phyloP scores from a whole-genome alignment of 2,797 vertebrate genomes.

The Eurystomus glaucurus region DNA sequence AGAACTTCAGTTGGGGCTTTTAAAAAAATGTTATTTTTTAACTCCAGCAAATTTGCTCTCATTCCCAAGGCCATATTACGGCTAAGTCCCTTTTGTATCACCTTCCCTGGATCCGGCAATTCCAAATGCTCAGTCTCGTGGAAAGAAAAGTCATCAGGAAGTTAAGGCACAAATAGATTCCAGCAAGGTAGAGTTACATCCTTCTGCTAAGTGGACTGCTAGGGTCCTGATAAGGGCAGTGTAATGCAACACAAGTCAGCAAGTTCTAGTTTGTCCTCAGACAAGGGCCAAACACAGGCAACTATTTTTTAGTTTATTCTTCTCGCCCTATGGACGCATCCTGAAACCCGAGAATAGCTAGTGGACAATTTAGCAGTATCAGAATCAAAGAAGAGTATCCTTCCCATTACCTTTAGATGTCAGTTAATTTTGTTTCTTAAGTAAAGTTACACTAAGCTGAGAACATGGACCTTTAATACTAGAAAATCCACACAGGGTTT shows the following conservation, averaged over 20 bases:
- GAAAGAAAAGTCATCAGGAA: neutral
- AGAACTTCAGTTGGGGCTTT: neutral
- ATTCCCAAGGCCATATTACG: neutral
- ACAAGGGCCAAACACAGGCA: neutral
- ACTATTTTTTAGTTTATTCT: neutral
- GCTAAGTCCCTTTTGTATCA: neutral
- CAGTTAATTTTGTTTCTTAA: neutral
- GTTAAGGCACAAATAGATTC: neutral
- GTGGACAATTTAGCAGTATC: neutral
- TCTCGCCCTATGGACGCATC: neutral
- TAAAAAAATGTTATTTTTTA: neutral
- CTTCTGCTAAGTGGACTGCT: neutral
- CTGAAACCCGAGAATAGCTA: neutral
- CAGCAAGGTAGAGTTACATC: constrained; percentile 26
- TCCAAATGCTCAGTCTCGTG: neutral
- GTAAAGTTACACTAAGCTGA: neutral
- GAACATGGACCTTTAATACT: neutral
- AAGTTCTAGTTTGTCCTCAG: neutral
- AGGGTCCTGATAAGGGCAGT: neutral
- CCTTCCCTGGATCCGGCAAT: neutral
- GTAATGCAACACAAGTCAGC: neutral
- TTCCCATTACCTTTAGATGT: neutral
- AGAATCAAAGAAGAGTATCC: neutral
- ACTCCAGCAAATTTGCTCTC: neutral
- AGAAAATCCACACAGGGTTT: neutral